These are phyloP conservation scores for Acropora yongei DNA, from an alignment of 64 coral and sea anemone genomes.

Conservation along the genomic window DNA sequence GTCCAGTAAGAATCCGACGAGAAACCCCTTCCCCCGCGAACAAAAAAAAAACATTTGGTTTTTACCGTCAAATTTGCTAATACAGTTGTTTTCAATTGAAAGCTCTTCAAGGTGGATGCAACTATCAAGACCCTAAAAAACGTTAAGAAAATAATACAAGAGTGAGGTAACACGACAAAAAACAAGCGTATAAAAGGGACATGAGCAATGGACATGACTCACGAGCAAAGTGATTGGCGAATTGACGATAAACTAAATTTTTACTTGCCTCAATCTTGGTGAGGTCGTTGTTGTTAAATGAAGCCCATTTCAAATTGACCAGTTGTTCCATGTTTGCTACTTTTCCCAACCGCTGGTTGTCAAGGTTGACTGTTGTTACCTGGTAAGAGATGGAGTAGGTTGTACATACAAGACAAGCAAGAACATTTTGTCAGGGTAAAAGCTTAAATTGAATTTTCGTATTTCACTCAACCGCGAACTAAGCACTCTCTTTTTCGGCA, in stretches of 20 bases:
- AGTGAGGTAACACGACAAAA: too few relatives aligned
- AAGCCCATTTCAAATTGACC: slow-evolving; percentile 89
- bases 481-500: too few relatives aligned
- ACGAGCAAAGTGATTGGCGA: background rate
- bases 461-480: too few relatives aligned
- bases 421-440: too few relatives aligned
- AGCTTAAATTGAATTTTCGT: too few relatives aligned
- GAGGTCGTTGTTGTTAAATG: slow-evolving; percentile 92
- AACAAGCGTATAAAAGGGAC: too few relatives aligned
- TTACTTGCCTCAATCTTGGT: slow-evolving; percentile 86
- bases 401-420: background rate
- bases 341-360: slow-evolving; percentile 88
- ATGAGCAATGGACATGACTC: too few relatives aligned
- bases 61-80: slow-evolving; percentile 96
- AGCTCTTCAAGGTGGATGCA: slow-evolving; percentile 90
- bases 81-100: slow-evolving; percentile 91
- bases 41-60: background rate
- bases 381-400: background rate
- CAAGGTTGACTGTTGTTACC: slow-evolving; percentile 93
- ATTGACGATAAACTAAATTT: background rate
- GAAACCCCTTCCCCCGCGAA: too few relatives aligned
- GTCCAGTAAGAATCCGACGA: background rate
- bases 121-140: slow-evolving; percentile 75
- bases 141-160: too few relatives aligned
- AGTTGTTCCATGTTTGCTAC: slow-evolving; percentile 95